These are phyloP conservation scores for Chaetogeoica ovagalla DNA, from an alignment of 2,888 invertebrate genomes.

Conservation along the genomic window DNA sequence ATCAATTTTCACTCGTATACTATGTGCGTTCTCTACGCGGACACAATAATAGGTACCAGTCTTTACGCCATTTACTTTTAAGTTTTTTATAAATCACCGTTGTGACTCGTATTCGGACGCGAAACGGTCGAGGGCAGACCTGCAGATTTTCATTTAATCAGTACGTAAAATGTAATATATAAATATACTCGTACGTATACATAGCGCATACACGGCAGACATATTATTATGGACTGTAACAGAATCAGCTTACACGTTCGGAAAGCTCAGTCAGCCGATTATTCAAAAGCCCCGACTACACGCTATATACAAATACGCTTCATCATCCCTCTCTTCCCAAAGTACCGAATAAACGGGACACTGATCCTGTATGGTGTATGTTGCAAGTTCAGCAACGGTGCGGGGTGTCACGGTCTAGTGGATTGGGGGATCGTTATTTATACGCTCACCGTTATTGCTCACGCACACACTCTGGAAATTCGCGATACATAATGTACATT, in stretches of 20 bases:
- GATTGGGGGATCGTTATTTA: conserved; percentile 45
- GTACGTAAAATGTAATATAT: not conserved
- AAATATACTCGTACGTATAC: not conserved
- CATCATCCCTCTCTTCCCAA: no score
- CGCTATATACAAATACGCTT: not conserved
- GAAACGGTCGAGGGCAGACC: not conserved
- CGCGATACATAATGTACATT: conserved; percentile 29
- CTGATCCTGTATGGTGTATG: not conserved
- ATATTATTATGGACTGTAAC: no score
- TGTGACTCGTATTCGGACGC: no score
- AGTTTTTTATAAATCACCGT: no score
- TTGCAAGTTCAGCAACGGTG: not conserved
- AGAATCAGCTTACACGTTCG: not conserved
- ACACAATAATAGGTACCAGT: no score
- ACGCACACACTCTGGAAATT: not conserved
- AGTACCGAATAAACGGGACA: not conserved
- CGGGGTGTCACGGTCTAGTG: conserved; percentile 30
- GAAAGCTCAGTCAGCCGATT: conserved; percentile 37
- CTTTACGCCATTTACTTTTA: no score
- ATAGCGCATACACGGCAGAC: not conserved
- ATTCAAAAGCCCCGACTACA: conserved; percentile 10
- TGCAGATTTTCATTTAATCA: conserved; percentile 44
- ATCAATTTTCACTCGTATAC: no score
- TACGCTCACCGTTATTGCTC: conserved; percentile 19
- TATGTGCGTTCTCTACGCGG: no score